Percentiles rank a stretch among this genome's conserved stretches.
These are phyloP conservation scores for Diplodus puntazzo DNA, from an alignment of 2,797 vertebrate genomes.

Conservation along the genomic window DNA sequence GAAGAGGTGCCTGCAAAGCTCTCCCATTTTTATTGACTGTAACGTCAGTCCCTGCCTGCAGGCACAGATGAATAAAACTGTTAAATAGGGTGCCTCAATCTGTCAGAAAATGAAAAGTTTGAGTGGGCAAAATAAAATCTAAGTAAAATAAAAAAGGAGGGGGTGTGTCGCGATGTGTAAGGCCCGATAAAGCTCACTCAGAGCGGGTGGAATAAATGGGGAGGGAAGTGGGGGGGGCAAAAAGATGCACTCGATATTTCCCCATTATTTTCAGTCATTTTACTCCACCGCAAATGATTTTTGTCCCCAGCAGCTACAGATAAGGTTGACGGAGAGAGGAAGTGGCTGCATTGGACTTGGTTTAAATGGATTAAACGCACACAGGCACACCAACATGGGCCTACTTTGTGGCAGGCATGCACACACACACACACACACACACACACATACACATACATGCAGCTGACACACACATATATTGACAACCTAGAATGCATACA, in stretches of 20 bases:
- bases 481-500: slow-evolving; percentile 75
- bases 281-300: slow-evolving; percentile 82
- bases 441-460: slow-evolving; percentile 9
- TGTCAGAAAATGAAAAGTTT: slow-evolving; percentile 95
- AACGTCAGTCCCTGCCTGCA: slow-evolving; percentile 90
- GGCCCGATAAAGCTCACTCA: slow-evolving; percentile 89
- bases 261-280: slow-evolving; percentile 85
- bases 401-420: slow-evolving; percentile 26
- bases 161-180: slow-evolving; percentile 81
- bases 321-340: slow-evolving; percentile 80
- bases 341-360: slow-evolving; percentile 82
- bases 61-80: slow-evolving; percentile 92
- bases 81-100: slow-evolving; percentile 93
- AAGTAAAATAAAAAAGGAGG: slow-evolving; percentile 86
- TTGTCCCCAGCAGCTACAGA: slow-evolving; percentile 84
- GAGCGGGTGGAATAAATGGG: slow-evolving; percentile 84
- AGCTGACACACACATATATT: slow-evolving; percentile 56
- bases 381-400: slow-evolving; percentile 49
- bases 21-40: slow-evolving; percentile 94
- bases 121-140: slow-evolving; percentile 89
- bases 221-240: slow-evolving; percentile 69
- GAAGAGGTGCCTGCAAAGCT: slow-evolving; percentile 89
- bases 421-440: slow-evolving; percentile 27
- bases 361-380: slow-evolving; percentile 82
- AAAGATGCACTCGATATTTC: slow-evolving; percentile 86